Base-by-base conservation (phyloP, 2,888 invertebrate species). In the Hylaea fasciaria region DNA sequence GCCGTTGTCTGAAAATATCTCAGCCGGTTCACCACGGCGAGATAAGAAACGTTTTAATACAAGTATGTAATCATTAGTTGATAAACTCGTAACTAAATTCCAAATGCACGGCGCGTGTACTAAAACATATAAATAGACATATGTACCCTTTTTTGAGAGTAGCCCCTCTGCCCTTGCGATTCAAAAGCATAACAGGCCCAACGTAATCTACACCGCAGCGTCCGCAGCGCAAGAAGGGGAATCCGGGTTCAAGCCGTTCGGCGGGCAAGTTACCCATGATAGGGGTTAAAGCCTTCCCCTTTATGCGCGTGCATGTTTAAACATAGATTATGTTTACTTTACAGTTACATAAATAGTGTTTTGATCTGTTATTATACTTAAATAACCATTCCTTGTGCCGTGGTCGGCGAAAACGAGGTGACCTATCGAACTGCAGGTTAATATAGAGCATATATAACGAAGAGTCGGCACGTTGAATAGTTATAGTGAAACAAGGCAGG, bases 51-150 rank as follows among this genome's bases (percentile, higher is more conserved):
- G 60, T 17, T 61, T 64, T 2, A 72, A 50, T 9, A 71, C 69
- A 17, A 69, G 59, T 35, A 70, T 51, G 32, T 65, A 74, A 2
- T 65, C 69, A 10, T 68, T 67, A 16, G 56, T 67, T 5, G 68
- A 64, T 0, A 69, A 50, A 22, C 63, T 67, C 1, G 65, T 57
- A 11, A 71, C 68, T 16, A 70, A 64, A n/a, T 51, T 72, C 70
- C 12, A 71, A 41, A 39, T 71, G 56, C 8, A 57, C 28, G 12
- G 56, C 35, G 14, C 56, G 56, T 12, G 49, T 57, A 0, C 13
- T 1, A 0, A 57, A 45, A 14, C 56, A 57, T 12, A 28, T 17
- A 28, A 56, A 50, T 28, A 50, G 29, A 29, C 64, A 63, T 5
- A 71, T 49, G 40, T 65, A 70, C 12, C 66, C 57, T 45, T 73